A percentile compares a stretch with the other conserved stretches of the same genome.
These are phyloP conservation scores for Tolmerus cingulatus DNA, from an alignment of 2,888 invertebrate genomes.

Conservation along the genomic window DNA sequence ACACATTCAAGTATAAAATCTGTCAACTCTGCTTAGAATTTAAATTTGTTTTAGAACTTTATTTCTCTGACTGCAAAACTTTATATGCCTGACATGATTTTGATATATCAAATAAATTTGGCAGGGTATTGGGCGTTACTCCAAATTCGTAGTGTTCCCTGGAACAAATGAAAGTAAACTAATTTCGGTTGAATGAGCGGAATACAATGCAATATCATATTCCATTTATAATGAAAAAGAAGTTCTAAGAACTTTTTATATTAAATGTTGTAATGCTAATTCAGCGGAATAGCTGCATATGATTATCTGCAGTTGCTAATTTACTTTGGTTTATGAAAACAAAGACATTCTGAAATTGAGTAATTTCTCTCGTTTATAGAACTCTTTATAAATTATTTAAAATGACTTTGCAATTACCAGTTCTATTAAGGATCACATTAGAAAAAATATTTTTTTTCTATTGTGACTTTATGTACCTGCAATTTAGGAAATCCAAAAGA, in stretches of 20 bases:
- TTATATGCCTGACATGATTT: not conserved
- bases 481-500: conserved; percentile 25
- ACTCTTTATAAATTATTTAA: too few species aligned
- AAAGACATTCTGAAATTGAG: not conserved
- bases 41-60: not conserved
- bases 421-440: too few species aligned
- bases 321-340: not conserved
- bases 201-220: not conserved
- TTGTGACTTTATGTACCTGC: not conserved
- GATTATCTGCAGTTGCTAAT: not conserved
- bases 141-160: not conserved
- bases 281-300: not conserved
- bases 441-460: too few species aligned
- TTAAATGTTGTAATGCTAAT: not conserved
- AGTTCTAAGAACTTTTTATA: not conserved
- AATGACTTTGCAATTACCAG: too few species aligned
- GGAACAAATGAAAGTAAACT: not conserved
- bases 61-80: not conserved
- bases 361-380: not conserved
- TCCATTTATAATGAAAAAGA: not conserved
- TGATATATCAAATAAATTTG: not conserved
- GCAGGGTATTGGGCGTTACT: not conserved
- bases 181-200: not conserved
- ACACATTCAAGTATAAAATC: not conserved
- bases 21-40: not conserved